phyloP scores from a whole-genome alignment of 2,113 vertebrate species.

The Hippocampus mohnikei region DNA sequence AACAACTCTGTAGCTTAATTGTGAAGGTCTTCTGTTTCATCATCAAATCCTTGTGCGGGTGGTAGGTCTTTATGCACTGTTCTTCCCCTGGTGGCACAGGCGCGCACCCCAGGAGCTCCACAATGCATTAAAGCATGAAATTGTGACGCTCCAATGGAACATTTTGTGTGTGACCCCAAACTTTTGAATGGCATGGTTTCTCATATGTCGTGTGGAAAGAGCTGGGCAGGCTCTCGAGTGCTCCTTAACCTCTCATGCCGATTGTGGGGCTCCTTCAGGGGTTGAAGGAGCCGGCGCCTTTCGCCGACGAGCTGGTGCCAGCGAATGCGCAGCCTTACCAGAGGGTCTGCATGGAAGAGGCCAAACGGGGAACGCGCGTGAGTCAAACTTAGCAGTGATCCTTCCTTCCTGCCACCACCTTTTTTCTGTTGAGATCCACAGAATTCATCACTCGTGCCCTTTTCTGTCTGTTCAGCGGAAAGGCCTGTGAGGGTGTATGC shows the following conservation, averaged over 20 bases:
- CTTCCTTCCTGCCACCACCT: neutral
- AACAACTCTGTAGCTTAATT: too few relatives aligned
- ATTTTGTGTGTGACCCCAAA: too few relatives aligned
- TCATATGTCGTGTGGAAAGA: too few relatives aligned
- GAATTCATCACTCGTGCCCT: neutral
- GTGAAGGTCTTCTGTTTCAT: too few relatives aligned
- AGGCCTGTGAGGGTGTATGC: constrained; percentile 94
- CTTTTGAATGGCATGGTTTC: too few relatives aligned
- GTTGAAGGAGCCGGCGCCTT: constrained; percentile 84
- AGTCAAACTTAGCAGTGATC: constrained; percentile 19
- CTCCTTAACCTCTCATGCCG: neutral
- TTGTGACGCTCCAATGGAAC: too few relatives aligned
- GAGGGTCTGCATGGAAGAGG: constrained; percentile 88
- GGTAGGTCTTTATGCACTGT: too few relatives aligned
- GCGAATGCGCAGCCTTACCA: constrained; percentile 72
- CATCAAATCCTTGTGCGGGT: too few relatives aligned
- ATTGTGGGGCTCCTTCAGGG: constrained; percentile 66
- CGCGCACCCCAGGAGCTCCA: too few relatives aligned
- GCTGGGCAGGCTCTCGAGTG: neutral
- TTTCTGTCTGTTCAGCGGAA: constrained; percentile 65
- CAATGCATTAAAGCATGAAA: too few relatives aligned
- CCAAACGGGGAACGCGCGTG: constrained; percentile 84
- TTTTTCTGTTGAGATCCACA: neutral
- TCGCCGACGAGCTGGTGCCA: constrained; percentile 82
- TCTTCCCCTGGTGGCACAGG: too few relatives aligned